Base-by-base conservation (phyloP, 1,140 invertebrate genomes). In the Leptinotarsa lineolata region DNA sequence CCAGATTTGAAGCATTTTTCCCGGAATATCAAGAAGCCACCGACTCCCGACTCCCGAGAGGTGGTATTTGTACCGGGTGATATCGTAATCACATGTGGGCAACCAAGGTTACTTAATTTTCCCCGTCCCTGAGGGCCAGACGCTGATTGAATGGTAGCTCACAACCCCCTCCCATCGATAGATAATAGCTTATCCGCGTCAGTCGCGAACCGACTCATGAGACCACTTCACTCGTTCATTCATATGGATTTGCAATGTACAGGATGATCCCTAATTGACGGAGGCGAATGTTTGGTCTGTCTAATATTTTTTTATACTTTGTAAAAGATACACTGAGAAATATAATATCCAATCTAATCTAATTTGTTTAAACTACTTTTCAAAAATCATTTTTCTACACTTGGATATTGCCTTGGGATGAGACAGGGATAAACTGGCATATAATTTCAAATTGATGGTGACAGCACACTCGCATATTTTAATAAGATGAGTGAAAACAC, bases 61-160 rank as follows among this genome's bases (percentile, higher is more conserved):
- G 75, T 76, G 75, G 75, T 68, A 76, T 76, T 76, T 76, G 72
- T 76, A 74, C 72, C 64, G 75, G 75, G 72, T 72, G 75, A 74
- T 72, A 69, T 74, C 70, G 72, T 76, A 76, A 76, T 76, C 71
- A 76, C 75, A 76, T 76, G 75, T 76, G 75, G 75, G 75, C 75
- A 74, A 76, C 75, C 75, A 74, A 76, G 75, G 75, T 76, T 76
- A 76, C 75, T 76, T 76, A 76, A 76, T 76, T 76, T 76, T 66
- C 66, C 60, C 68, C 22, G 67, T 74, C 72, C 75, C 75, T 72
- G 16, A 30, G 75, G 75, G 75, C 73, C 72, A 65, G 70, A 63
- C 72, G 75, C 75, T 76, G 75, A 76, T 76, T 76, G 75, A 76
- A 76, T 76, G 75, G 70, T 72, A 22, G 45, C 13, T 8, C 13